These are phyloP conservation scores for Flexamia atlantica DNA, from an alignment of 2,888 invertebrate species.

Conservation along the genomic window DNA sequence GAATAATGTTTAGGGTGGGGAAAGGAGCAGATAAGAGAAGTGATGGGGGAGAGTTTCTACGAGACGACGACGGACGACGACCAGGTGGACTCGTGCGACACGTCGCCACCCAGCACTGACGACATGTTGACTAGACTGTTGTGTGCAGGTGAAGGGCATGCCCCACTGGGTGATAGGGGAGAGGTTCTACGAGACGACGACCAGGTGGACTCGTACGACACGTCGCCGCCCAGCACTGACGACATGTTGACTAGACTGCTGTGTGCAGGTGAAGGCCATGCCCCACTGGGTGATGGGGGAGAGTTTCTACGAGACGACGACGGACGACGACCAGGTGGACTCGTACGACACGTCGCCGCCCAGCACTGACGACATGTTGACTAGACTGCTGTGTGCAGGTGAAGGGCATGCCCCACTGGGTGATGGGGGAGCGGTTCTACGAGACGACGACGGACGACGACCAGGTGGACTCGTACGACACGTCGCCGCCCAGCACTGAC, in stretches of 20 bases:
- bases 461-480: no score
- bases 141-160: background rate
- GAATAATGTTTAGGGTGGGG: no score
- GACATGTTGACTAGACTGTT: no score
- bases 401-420: background rate
- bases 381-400: background rate
- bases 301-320: background rate
- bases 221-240: no score
- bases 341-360: no score
- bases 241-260: no score
- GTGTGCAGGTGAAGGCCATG: background rate
- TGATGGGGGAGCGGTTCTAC: background rate
- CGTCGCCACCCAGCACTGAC: no score
- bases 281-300: background rate
- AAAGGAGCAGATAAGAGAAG: no score
- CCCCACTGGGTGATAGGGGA: background rate
- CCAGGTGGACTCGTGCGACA: background rate
- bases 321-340: no score
- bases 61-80: background rate
- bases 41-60: background rate
- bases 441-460: background rate
- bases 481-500: no score
- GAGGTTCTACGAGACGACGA: background rate
- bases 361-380: background rate
- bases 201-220: background rate